These are phyloP conservation scores for Acanthurus leucopareius DNA, from an alignment of 2,797 vertebrate genomes.

Conservation along the genomic window DNA sequence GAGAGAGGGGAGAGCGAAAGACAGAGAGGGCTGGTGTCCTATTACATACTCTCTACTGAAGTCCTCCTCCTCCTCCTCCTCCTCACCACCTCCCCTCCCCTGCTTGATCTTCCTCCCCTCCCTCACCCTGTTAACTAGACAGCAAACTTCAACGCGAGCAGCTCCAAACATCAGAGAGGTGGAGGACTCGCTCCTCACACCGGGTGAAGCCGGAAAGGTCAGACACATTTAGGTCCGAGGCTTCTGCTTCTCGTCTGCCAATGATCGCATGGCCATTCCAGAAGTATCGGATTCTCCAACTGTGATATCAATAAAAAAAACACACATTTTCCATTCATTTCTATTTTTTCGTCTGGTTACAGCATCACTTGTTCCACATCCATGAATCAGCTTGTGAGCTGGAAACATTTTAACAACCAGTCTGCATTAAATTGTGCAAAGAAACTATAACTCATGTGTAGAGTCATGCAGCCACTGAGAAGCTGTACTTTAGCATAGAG, in stretches of 20 bases:
- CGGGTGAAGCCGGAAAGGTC: slow-evolving; percentile 46
- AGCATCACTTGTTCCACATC: neutral
- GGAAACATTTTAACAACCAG: neutral
- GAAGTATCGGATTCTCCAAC: neutral
- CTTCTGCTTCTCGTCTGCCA: slow-evolving; percentile 31
- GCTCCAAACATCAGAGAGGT: slow-evolving; percentile 42
- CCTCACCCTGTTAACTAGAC: slow-evolving; percentile 69
- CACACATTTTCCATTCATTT: slow-evolving; percentile 9
- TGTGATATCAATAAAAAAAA: neutral
- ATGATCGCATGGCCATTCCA: neutral
- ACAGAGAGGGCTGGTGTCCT: slow-evolving; percentile 85
- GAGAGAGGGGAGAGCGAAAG: slow-evolving; percentile 72
- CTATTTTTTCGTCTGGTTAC: neutral
- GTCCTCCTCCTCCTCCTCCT: slow-evolving; percentile 54
- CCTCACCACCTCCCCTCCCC: slow-evolving; percentile 40
- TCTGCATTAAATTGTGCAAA: too few species aligned
- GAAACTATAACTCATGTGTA: neutral
- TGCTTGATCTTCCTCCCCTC: slow-evolving; percentile 43
- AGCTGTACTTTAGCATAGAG: too few species aligned
- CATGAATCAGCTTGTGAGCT: neutral
- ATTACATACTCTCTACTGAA: slow-evolving; percentile 83
- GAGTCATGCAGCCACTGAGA: neutral
- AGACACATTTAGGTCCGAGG: slow-evolving; percentile 20
- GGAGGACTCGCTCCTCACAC: slow-evolving; percentile 29
- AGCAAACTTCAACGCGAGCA: slow-evolving; percentile 63